These are phyloP conservation scores for Acanthopagrus latus DNA, from an alignment of 2,797 vertebrate species.

Conservation along the genomic window DNA sequence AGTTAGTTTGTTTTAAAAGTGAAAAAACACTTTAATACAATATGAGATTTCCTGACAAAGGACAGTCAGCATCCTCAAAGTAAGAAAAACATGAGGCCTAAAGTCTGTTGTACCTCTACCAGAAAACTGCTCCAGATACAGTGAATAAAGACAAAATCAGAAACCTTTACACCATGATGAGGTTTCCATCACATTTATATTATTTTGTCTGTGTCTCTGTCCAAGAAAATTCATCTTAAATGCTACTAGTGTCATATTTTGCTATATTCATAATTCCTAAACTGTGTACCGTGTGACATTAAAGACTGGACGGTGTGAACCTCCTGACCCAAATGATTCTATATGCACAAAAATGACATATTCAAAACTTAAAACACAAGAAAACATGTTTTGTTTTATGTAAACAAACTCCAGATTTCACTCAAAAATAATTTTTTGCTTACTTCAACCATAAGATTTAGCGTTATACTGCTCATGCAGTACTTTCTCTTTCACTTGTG, in stretches of 20 bases:
- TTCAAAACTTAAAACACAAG: neutral
- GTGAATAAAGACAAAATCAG: neutral
- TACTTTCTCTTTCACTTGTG: conserved; percentile 14
- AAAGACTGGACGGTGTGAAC: conserved; percentile 7
- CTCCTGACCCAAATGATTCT: neutral
- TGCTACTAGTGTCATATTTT: neutral
- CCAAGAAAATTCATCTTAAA: neutral
- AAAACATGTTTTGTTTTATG: conserved; percentile 9
- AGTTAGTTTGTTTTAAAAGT: conserved; percentile 23
- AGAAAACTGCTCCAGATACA: conserved; percentile 13
- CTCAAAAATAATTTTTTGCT: neutral
- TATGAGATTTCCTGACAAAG: conserved; percentile 9
- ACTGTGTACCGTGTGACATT: neutral
- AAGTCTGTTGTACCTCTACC: neutral
- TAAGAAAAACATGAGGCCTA: conserved; percentile 1
- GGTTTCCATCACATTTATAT: conserved; percentile 1
- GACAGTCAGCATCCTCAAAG: neutral
- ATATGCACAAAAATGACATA: neutral
- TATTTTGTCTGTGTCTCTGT: conserved; percentile 4
- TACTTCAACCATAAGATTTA: conserved; percentile 12
- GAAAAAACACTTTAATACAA: conserved; percentile 14
- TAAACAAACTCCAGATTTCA: conserved; percentile 26
- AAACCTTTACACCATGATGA: conserved; percentile 7
- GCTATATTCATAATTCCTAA: neutral
- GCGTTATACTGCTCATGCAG: conserved; percentile 2